Evolutionary conservation across 2,113 vertebrate genomes (phyloP), one percentile per base, ranked within the genome.

Genomic region (Eidolon helvum): DNA sequence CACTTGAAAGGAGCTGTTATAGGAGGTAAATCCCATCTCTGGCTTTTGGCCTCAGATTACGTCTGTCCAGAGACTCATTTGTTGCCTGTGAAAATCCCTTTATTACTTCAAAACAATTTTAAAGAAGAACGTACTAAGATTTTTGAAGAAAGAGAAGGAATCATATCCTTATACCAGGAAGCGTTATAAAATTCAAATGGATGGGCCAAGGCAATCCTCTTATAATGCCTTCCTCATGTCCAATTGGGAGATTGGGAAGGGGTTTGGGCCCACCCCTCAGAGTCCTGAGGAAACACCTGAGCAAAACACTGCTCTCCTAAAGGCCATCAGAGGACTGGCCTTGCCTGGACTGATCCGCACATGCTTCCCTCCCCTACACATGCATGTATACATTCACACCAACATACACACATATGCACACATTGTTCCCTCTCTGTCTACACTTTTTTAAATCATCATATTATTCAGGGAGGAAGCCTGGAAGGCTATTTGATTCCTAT

Each of bases 21-120:
- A 69, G 82, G 92, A 96, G 93, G 92, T 88, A 93, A 97, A 96
- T 94, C 83, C 66, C 11, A 0, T 94, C 93, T 96, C 96, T 97
- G 95, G 94, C 92, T 97, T 98, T 96, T 95, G 95, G 96, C 78
- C 78, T 96, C 74, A 92, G 91, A 96, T 98, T 98, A 96, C 95
- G 90, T 88, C 97, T 96, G 92, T 96, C 95, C 91, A 91, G 97
- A 97, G 96, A 97, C 78, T 96, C 66, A 7, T 97, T 94, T 96
- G 85, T 93, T 96, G 93, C 96, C 97, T 98, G 78, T 98, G 98
- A 98, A 98, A 77, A 93, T 97, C 95, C 95, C 96, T 97, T 95
- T 98, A 98, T 98, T 98, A 98, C 97, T 98, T 98, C 98, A 97
- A 98, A 98, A 98, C 94, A 97, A 96, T 95, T 97, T 98, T 95